phyloP scores from a whole-genome alignment of 1,140 invertebrate species.

The Brachionus koreanus region DNA sequence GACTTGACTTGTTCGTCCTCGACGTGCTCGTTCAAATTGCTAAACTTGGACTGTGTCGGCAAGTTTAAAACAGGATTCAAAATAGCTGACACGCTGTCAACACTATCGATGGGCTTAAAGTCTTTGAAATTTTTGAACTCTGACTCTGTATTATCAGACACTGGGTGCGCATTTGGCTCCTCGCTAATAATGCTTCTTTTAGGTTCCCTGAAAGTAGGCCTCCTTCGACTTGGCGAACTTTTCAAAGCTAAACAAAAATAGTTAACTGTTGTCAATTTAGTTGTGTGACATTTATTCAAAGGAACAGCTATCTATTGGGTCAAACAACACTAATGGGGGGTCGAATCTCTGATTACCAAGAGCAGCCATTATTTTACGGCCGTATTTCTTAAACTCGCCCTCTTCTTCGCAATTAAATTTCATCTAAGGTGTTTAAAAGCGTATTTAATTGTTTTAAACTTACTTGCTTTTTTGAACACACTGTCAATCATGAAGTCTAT shows the following conservation, averaged over 20 bases:
- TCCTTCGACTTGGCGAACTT: slow-evolving; percentile 14
- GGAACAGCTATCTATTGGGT: background rate
- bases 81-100: slow-evolving; percentile 13
- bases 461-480: slow-evolving; percentile 44
- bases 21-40: background rate
- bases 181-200: background rate
- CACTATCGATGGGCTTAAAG: slow-evolving; percentile 35
- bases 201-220: background rate
- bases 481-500: background rate
- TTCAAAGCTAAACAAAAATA: slow-evolving; percentile 37
- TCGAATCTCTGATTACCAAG: slow-evolving; percentile 26
- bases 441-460: background rate
- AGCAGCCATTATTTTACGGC: slow-evolving; percentile 45
- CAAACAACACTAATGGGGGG: background rate
- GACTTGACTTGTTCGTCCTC: background rate
- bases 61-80: background rate
- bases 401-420: slow-evolving; percentile 4
- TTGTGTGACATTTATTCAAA: background rate
- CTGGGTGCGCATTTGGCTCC: background rate
- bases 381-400: slow-evolving; percentile 43
- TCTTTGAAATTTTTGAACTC: slow-evolving; percentile 34
- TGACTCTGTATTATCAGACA: background rate
- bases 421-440: background rate
- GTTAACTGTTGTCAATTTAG: background rate
- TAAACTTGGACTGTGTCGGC: background rate